Conservation (phyloP, 2,888 invertebrate genomes). For the Brenthis daphne region DNA sequence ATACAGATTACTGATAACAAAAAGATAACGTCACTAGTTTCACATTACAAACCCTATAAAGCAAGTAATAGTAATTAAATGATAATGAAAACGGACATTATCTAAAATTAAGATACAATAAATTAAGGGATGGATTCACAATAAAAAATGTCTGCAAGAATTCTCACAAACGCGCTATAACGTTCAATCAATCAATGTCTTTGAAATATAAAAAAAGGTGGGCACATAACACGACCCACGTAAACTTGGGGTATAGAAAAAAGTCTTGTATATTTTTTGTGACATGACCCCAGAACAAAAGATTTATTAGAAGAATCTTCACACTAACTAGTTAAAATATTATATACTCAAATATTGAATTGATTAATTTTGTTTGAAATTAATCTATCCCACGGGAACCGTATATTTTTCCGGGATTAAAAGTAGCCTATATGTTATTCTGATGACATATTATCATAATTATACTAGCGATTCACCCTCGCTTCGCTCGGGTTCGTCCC, state of each 20-base stretch:
- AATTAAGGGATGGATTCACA: constrained; percentile 55
- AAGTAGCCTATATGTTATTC: too few species aligned
- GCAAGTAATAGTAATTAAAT: background rate
- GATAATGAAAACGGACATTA: constrained; percentile 42
- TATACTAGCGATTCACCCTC: too few species aligned
- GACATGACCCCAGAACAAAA: constrained; percentile 47
- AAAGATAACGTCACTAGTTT: too few species aligned
- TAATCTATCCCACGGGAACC: too few species aligned
- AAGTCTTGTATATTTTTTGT: constrained; percentile 66
- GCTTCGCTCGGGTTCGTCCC: too few species aligned
- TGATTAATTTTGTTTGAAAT: too few species aligned
- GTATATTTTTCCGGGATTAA: too few species aligned
- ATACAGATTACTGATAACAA: too few species aligned
- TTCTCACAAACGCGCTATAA: constrained; percentile 75
- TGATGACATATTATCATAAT: too few species aligned
- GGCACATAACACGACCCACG: constrained; percentile 73
- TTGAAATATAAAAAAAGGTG: constrained; percentile 72
- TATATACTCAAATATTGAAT: too few species aligned
- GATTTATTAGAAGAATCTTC: background rate
- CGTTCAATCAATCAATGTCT: constrained; percentile 81
- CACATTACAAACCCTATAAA: background rate
- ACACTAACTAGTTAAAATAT: too few species aligned
- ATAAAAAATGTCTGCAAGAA: constrained; percentile 67
- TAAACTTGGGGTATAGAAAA: constrained; percentile 73
- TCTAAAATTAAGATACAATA: constrained; percentile 76